Evolutionary conservation across 2,888 invertebrate genomes (phyloP).

Genomic region (Hypercompe scribonia): DNA sequence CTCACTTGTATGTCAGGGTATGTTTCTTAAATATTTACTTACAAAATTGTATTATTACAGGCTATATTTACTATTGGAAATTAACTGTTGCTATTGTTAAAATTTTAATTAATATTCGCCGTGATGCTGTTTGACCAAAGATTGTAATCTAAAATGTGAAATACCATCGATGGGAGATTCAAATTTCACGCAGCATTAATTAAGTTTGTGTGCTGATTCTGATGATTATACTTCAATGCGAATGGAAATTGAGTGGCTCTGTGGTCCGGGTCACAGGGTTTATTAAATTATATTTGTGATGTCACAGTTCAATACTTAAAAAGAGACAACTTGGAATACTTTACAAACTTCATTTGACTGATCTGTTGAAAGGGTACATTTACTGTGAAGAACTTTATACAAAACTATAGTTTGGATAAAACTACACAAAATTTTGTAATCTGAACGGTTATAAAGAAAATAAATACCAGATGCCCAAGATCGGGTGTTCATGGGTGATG

Average conservation of each 20-base stretch:
- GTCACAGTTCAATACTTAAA: slow-evolving; percentile 6
- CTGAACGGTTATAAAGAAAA: too few species aligned
- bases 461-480: too few species aligned
- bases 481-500: too few species aligned
- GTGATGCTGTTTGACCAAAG: neutral
- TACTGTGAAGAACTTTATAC: too few species aligned
- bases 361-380: neutral
- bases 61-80: neutral
- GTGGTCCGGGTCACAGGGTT: neutral
- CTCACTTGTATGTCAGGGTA: neutral
- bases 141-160: slow-evolving; percentile 38
- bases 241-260: slow-evolving; percentile 27
- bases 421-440: too few species aligned
- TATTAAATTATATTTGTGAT: slow-evolving; percentile 17
- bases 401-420: neutral
- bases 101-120: slow-evolving; percentile 2
- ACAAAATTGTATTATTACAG: neutral
- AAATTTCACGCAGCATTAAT: slow-evolving; percentile 44
- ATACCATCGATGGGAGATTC: slow-evolving; percentile 32
- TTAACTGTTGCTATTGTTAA: neutral
- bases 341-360: too few species aligned
- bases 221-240: slow-evolving; percentile 21
- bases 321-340: neutral
- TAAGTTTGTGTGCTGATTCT: slow-evolving; percentile 44
- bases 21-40: neutral